These are phyloP conservation scores for Acanthosepion pharaonis DNA, from an alignment of 2,888 invertebrate species.

Conservation along the genomic window DNA sequence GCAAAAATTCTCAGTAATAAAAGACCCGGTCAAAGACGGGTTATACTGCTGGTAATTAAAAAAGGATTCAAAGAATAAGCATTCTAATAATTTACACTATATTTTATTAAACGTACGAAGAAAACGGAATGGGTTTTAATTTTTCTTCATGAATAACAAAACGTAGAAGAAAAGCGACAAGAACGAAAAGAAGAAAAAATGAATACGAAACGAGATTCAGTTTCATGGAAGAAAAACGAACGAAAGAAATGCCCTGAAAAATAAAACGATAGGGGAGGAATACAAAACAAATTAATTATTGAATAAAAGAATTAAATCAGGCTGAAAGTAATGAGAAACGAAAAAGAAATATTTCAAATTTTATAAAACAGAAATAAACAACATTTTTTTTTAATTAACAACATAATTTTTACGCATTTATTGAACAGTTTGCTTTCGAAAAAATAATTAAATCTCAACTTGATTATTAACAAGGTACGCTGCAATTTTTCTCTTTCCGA, in stretches of 20 bases:
- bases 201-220: background rate
- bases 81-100: too few species aligned
- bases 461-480: background rate
- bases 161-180: too few species aligned
- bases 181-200: too few species aligned
- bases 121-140: too few species aligned
- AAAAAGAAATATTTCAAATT: background rate
- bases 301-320: background rate
- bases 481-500: background rate
- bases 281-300: background rate
- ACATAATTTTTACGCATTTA: background rate
- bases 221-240: too few species aligned
- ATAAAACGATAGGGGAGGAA: background rate
- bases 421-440: background rate
- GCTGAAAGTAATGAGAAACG: background rate
- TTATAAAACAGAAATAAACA: conserved; percentile 4
- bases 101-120: too few species aligned
- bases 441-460: background rate
- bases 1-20: too few species aligned
- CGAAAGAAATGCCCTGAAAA: background rate
- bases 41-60: too few species aligned
- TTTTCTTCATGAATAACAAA: too few species aligned
- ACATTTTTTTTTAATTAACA: background rate
- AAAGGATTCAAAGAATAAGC: too few species aligned
- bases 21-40: too few species aligned